These are phyloP conservation scores for Mamestra configurata DNA, from an alignment of 1,140 invertebrate species.

Conservation along the genomic window DNA sequence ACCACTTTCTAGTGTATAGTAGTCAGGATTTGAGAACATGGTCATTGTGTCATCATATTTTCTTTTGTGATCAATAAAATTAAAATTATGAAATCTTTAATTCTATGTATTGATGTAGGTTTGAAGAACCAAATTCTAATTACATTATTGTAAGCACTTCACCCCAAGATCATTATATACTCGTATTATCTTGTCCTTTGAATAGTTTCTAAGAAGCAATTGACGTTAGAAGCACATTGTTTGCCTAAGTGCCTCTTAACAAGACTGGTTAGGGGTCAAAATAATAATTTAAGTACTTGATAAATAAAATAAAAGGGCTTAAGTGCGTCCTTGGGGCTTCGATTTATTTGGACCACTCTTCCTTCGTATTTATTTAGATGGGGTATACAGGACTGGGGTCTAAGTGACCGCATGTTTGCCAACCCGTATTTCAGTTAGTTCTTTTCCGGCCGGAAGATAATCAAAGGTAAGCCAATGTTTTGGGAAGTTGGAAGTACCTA, in stretches of 20 bases:
- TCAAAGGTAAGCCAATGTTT: conserved; percentile 4
- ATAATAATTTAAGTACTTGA: conserved; percentile 25
- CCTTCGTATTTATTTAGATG: conserved; percentile 8
- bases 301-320: conserved; percentile 29
- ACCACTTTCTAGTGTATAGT: too few relatives aligned
- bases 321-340: not conserved
- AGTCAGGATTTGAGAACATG: too few relatives aligned
- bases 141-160: not conserved
- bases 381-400: not conserved
- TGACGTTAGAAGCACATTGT: not conserved
- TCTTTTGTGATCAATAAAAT: too few relatives aligned
- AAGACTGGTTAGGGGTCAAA: not conserved
- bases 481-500: not conserved
- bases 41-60: too few relatives aligned
- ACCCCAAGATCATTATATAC: too few relatives aligned
- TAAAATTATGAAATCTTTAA: too few relatives aligned
- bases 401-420: not conserved
- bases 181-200: not conserved
- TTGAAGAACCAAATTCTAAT: too few relatives aligned
- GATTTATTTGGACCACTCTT: conserved; percentile 23
- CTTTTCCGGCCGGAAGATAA: not conserved
- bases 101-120: too few relatives aligned
- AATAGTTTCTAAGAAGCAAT: not conserved
- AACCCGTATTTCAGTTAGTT: conserved; percentile 13
- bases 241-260: conserved; percentile 10